Base-by-base conservation (phyloP, 2,797 vertebrate genomes). In the Paedocypris micromegethes region DNA sequence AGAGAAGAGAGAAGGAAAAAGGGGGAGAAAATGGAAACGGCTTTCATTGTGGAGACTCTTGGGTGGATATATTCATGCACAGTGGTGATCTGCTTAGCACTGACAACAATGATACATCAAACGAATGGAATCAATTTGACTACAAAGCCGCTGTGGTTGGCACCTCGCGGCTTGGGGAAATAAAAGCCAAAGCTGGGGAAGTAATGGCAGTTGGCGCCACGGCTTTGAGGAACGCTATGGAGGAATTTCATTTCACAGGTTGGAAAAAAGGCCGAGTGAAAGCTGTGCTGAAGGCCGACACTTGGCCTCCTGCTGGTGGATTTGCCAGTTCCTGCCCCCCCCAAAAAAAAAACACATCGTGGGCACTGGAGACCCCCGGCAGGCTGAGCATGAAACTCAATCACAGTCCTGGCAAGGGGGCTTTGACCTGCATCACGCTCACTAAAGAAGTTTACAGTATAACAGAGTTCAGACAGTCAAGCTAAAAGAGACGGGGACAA, bases 31-130 rank as follows among this genome's bases (percentile, higher is more conserved):
- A 78, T 75, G 75, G 68, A 58, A 65, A 56, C n/a, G 43, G 44
- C 59, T 70, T 80, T 77, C 80, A 55, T 77, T 72, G 75, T 40
- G 43, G 75, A 78, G 77, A 80, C 79, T 78, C 59, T 57, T 59
- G 79, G 81, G 76, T 74, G 79, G 50, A 79, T 81, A 72, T 70
- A 83, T 81, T 85, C 80, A 86, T 79, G 79, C 79, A 56, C 77
- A 68, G 78, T 68, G 69, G 74, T 83, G 82, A 84, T 87, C 87
- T 86, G 78, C 82, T 85, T 82, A 81, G 80, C 73, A 68, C 79
- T 78, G 81, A 84, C 84, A 88, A 85, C 84, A 86, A 84, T 79
- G 79, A 83, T 82, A 80, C 78, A 87, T 89, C 82, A 87, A 86
- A 80, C 85, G 79, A 78, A 74, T 66, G 50, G 75, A 84, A 84